Percentiles rank a stretch among this genome's conserved stretches.
Conservation (phyloP, 2,797 vertebrate genomes). For the Synaphobranchus kaupii region DNA sequence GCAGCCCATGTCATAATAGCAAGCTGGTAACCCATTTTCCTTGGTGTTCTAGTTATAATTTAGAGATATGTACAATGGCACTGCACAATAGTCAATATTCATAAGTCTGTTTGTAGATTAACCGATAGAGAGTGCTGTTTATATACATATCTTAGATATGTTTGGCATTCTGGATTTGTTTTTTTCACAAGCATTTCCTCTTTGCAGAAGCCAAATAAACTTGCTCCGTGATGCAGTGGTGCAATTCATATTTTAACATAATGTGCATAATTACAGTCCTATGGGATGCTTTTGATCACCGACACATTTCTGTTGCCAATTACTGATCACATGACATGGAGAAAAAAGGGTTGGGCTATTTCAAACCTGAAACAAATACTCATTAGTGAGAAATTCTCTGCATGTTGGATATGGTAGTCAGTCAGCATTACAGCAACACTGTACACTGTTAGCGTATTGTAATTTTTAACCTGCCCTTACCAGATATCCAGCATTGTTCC, state of each 20-base stretch:
- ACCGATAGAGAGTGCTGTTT: background rate
- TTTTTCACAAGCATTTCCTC: background rate
- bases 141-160: background rate
- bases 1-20: background rate
- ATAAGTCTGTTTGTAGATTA: background rate
- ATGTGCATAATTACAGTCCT: constrained; percentile 1
- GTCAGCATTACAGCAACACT: background rate
- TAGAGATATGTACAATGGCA: background rate
- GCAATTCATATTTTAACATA: background rate
- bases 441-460: background rate
- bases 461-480: background rate
- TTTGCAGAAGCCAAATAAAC: background rate
- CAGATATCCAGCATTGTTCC: constrained; percentile 18
- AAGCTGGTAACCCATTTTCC: background rate
- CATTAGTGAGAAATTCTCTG: background rate
- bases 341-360: background rate
- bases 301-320: constrained; percentile 18
- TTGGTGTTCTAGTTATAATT: background rate
- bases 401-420: background rate
- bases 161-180: background rate
- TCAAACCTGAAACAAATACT: constrained; percentile 33
- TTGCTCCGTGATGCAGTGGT: background rate
- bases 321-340: constrained; percentile 19
- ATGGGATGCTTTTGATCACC: background rate
- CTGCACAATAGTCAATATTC: background rate